Base-by-base conservation (phyloP, 1,140 invertebrate species). In the Caerostris darwini region DNA sequence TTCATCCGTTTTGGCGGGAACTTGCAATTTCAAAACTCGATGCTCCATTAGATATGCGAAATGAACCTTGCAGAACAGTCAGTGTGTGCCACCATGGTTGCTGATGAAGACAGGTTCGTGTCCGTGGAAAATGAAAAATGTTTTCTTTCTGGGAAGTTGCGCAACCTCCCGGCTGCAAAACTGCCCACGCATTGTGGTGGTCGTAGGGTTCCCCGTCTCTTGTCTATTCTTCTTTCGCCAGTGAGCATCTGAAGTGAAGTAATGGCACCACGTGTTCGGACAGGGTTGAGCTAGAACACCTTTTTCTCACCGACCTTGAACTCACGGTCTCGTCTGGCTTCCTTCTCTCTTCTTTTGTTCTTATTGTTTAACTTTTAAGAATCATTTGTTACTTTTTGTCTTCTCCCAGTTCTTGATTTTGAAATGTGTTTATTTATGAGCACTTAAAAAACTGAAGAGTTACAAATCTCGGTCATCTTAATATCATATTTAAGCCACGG, bases 301-400 rank as follows among this genome's bases (percentile, higher is more conserved):
- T 77, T 77, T 77, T 50, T 64, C 71, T 50, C 71, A 12, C 71
- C 71, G 71, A 77, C 71, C 71, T 77, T 77, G 71, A 77, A 53
- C 71, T 77, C 34, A 34, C 34, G 71, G 71, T 77, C 71, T 77
- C 50, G 71, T 77, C 71, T 77, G 34, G 71, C 71, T 77, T 53
- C 71, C 71, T 77, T 77, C 71, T 77, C 14, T 77, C n/a, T 67
- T 4, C n/a, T 67, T 67, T 7, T 64, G 14, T 64, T 17, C 50
- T 53, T 53, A 34, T 71, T 71, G 19, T 71, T 71, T 34, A 34
- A 34, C 34, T 77, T 53, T 53, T 77, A 5, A 77, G 12, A 77
- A 50, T 34, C 34, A 77, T 50, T 77, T 77, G 71, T 12, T 12
- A 14, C 71, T 77, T 50, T 53, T 77, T 50, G 50, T 50, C 71